Evolutionary conservation across 2,113 vertebrate genomes (phyloP).

Genomic region (Tauraco erythrolophus): DNA sequence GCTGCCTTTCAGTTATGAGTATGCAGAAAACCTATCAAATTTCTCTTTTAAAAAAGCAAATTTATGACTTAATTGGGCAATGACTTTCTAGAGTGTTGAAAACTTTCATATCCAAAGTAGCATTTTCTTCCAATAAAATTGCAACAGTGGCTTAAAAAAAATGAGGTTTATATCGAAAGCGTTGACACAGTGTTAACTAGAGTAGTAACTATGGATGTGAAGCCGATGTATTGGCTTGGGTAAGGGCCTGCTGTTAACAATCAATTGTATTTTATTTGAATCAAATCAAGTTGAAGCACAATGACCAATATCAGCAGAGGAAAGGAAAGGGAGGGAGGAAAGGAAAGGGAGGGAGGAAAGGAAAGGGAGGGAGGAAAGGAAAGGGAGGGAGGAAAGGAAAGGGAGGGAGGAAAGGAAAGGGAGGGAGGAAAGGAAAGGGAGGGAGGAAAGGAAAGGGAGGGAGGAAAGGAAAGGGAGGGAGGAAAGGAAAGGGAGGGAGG

Average conservation of each 20-base stretch:
- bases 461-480: not conserved
- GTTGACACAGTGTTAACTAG: not conserved
- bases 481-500: not conserved
- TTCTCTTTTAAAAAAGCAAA: not conserved
- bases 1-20: not conserved
- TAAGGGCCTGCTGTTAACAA: not conserved
- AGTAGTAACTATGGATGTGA: not conserved
- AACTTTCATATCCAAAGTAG: not conserved
- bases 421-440: not conserved
- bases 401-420: not conserved
- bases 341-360: not conserved
- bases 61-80: not conserved
- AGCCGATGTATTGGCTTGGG: not conserved
- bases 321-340: not conserved
- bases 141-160: not conserved
- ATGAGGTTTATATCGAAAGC: not conserved
- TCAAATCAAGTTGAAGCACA: not conserved
- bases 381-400: not conserved
- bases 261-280: not conserved
- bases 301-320: not conserved
- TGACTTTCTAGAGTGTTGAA: not conserved
- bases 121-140: slow-evolving; percentile 8
- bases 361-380: not conserved
- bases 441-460: not conserved
- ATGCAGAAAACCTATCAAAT: not conserved